Percentiles rank a stretch among this genome's conserved stretches.
phyloP scores from a whole-genome alignment of 2,797 vertebrate genomes.

The Pangasius krempfi region DNA sequence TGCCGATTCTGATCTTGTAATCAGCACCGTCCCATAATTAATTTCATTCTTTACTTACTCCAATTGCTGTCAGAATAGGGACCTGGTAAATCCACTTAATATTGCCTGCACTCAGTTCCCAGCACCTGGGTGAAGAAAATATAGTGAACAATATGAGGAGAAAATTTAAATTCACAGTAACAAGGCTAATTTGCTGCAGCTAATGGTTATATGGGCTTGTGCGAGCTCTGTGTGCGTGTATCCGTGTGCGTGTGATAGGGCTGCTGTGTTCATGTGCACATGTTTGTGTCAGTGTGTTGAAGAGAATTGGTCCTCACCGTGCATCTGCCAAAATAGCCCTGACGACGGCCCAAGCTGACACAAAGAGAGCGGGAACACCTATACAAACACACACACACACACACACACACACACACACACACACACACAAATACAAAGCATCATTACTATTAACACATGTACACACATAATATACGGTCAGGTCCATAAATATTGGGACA shows the following conservation, averaged over 20 bases:
- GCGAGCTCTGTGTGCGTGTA: not conserved
- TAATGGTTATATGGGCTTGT: not conserved
- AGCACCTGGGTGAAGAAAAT: constrained; percentile 78
- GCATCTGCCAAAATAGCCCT: constrained; percentile 80
- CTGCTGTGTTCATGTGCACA: not conserved
- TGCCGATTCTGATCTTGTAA: not conserved
- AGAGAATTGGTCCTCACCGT: constrained; percentile 71
- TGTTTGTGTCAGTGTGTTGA: not conserved
- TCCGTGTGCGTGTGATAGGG: not conserved
- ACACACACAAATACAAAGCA: not conserved
- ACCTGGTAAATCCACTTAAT: constrained; percentile 90
- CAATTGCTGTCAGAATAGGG: constrained; percentile 85
- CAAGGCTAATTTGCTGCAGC: not conserved
- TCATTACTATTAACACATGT: not conserved
- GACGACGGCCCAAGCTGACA: constrained; percentile 82
- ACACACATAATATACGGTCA: too few relatives aligned
- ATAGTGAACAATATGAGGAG: not conserved
- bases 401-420: not conserved
- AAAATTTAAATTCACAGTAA: not conserved
- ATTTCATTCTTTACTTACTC: constrained; percentile 72
- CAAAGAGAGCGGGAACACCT: constrained; percentile 88
- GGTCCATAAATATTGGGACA: too few relatives aligned
- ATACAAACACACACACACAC: constrained; percentile 51
- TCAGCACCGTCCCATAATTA: not conserved
- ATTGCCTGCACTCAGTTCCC: constrained; percentile 89